Conservation (phyloP, 2,888 invertebrate genomes). For the Drosophila glabriapex region DNA sequence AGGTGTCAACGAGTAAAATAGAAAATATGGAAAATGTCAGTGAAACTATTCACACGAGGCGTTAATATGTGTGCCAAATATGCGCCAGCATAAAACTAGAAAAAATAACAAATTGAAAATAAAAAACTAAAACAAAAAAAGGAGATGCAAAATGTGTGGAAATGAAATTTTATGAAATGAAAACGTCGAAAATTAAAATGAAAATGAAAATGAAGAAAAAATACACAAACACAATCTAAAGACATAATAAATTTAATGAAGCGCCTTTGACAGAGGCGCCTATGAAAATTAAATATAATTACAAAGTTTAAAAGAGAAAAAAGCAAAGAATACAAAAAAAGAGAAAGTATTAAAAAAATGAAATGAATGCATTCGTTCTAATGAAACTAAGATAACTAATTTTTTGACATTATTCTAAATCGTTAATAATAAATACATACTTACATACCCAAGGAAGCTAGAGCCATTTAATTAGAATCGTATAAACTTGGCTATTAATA, state of each 20-base stretch:
- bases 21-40: conserved; percentile 11
- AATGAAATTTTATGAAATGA: background rate
- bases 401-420: background rate
- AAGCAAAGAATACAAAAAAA: background rate
- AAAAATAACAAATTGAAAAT: conserved; percentile 31
- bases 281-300: background rate
- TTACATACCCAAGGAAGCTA: conserved; percentile 3
- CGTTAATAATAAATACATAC: background rate
- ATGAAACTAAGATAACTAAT: background rate
- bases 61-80: conserved; percentile 42
- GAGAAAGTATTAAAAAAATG: background rate
- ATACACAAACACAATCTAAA: background rate
- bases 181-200: conserved; percentile 8
- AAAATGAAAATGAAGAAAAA: conserved; percentile 17
- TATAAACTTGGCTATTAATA: background rate
- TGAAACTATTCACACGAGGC: conserved; percentile 33
- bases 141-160: background rate
- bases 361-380: background rate
- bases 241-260: background rate
- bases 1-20: conserved; percentile 7
- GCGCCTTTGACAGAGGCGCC: background rate
- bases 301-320: background rate
- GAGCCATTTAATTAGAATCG: conserved; percentile 3
- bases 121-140: conserved; percentile 10
- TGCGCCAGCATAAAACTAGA: conserved; percentile 29